Evolutionary conservation across 2,888 invertebrate species (phyloP), one percentile per base, ranked within the genome.

Genomic region (Julus scandinavius): DNA sequence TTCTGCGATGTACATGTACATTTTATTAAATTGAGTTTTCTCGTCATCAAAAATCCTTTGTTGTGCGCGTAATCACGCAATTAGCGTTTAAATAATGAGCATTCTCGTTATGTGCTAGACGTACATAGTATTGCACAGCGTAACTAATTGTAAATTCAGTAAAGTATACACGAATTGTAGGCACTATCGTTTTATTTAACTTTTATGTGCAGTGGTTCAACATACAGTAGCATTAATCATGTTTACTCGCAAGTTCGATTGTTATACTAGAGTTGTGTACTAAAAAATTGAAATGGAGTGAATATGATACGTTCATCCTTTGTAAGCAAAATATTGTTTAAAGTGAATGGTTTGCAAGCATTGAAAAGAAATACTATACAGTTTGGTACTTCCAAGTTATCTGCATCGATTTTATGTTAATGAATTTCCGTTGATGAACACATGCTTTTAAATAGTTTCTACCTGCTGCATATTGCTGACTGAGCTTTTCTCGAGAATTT

Each of bases 51-150:
- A 13, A 80, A 40, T 80, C 80, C 38, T 29, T 29, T 29, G 29
- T 80, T 80, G 20, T 11, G 38, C 15, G 29, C 38, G 38, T 80
- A 80, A 40, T 80, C 80, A 40, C 80, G 15, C 38, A 80, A 80
- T 38, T 80, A 80, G 80, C 29, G 38, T 80, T 40, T 15, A 80
- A 80, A 80, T 80, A 80, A 80, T 80, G 80, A 80, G 80, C 80
- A 80, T 9, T 38, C 29, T 80, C 80, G 15, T 80, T 80, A 80
- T 3, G 0, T 2, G 38, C 3, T 20, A 20, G n/a, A n/a, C 1
- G 13, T 5, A 29, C 29, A 29, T 29, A 11, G n/a, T 72, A 29
- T 72, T 72, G 38, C 3, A 15, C 38, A 80, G 80, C 38, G 80
- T 38, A 15, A 15, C 38, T 38, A 80, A 80, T 80, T 80, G 80